phyloP scores from a whole-genome alignment of 2,797 vertebrate species.

The Hyperoplus immaculatus region DNA sequence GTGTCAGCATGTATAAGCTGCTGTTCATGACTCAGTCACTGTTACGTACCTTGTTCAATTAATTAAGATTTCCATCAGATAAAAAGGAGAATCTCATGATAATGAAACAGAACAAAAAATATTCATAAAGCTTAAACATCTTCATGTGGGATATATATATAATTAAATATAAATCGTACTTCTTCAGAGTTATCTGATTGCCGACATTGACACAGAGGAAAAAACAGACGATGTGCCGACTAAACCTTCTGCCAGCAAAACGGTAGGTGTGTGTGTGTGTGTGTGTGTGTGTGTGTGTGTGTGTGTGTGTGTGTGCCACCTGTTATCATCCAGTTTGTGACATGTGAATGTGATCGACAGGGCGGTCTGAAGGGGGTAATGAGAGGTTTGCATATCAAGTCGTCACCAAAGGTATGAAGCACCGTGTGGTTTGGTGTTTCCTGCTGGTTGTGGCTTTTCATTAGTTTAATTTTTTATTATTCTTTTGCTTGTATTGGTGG shows the following conservation, averaged over 20 bases:
- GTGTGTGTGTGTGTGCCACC: constrained; percentile 1
- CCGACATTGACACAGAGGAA: constrained; percentile 17
- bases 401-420: constrained; percentile 64
- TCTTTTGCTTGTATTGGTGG: not conserved
- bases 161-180: not conserved
- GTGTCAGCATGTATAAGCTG: not conserved
- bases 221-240: constrained; percentile 1
- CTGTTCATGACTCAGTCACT: not conserved
- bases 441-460: constrained; percentile 20
- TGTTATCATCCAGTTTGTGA: constrained; percentile 34
- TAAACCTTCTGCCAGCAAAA: constrained; percentile 61
- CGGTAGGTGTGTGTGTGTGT: constrained; percentile 36
- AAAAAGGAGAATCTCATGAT: not conserved
- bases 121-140: not conserved
- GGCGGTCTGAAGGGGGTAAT: constrained; percentile 58
- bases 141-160: not conserved
- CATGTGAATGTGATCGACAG: constrained; percentile 59
- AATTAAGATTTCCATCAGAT: not conserved
- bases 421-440: not conserved
- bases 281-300: no score
- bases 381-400: constrained; percentile 65
- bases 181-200: constrained; percentile 58
- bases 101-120: no score
- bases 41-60: not conserved
- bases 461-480: not conserved